These are phyloP conservation scores for Iselma pallidipennis DNA, from an alignment of 2,888 invertebrate genomes.

Conservation along the genomic window DNA sequence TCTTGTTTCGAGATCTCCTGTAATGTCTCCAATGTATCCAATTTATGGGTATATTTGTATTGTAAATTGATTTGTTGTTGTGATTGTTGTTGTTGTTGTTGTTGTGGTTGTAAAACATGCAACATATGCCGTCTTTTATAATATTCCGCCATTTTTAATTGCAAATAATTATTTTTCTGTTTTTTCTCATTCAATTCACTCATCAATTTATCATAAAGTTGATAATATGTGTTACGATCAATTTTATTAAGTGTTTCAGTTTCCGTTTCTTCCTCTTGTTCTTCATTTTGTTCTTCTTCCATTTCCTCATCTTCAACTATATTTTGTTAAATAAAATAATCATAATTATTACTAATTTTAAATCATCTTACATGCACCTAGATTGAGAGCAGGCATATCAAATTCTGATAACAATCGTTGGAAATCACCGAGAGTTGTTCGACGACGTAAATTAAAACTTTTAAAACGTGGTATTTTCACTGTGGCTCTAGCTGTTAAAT, in stretches of 20 bases:
- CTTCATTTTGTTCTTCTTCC: not conserved
- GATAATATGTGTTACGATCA: slow-evolving; percentile 8
- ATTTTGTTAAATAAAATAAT: no score
- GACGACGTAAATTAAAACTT: no score
- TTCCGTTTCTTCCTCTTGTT: not conserved
- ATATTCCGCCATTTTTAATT: slow-evolving; percentile 5
- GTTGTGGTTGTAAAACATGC: slow-evolving; percentile 9
- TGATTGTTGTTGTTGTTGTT: not conserved
- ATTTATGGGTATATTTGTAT: slow-evolving; percentile 12
- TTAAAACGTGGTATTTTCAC: no score
- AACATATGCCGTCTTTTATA: slow-evolving; percentile 11
- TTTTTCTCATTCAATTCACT: slow-evolving; percentile 3
- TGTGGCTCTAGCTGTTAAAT: no score
- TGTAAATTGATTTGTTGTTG: not conserved
- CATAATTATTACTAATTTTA: no score
- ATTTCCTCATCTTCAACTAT: not conserved
- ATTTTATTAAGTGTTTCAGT: not conserved
- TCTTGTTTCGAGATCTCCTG: not conserved
- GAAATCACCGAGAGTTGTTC: no score
- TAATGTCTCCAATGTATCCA: slow-evolving; percentile 3
- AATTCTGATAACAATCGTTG: no score
- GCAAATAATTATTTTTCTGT: slow-evolving; percentile 5
- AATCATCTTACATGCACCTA: no score
- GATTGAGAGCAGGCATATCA: no score
- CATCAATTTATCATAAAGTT: not conserved